Evolutionary conservation across 2,797 vertebrate genomes (phyloP).

Genomic region (Protonibea diacanthus): DNA sequence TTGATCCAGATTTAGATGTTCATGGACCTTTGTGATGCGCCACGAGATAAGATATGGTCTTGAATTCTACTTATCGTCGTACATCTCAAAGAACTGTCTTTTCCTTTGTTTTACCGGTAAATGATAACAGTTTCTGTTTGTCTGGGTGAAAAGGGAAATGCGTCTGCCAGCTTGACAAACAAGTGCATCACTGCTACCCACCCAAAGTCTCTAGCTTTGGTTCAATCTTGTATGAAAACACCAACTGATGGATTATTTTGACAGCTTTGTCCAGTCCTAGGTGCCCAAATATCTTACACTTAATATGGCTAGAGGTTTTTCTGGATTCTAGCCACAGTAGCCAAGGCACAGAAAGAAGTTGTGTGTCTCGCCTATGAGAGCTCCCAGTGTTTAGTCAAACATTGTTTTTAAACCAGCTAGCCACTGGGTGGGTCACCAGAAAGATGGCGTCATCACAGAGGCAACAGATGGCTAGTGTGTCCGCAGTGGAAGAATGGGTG

Average conservation of each 20-base stretch:
- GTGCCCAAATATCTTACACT: not conserved
- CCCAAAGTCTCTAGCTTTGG: not conserved
- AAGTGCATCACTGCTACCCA: not conserved
- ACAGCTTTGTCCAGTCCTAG: too few relatives aligned
- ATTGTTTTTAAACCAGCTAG: conserved; percentile 56
- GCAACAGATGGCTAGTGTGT: conserved; percentile 88
- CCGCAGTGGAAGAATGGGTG: conserved; percentile 80
- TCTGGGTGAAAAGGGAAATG: not conserved
- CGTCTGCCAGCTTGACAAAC: not conserved
- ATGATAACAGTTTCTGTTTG: fast-evolving
- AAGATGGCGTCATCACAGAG: conserved; percentile 86
- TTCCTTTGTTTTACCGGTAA: fast-evolving
- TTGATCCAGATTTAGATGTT: too few relatives aligned
- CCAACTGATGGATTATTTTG: not conserved
- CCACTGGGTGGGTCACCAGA: conserved; percentile 82
- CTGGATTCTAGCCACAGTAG: too few relatives aligned
- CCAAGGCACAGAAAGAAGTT: conserved; percentile 21
- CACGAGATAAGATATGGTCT: too few relatives aligned
- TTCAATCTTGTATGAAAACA: not conserved
- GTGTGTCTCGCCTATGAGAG: conserved; percentile 23
- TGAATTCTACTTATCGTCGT: not conserved
- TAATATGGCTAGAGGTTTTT: too few relatives aligned
- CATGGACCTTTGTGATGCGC: not conserved
- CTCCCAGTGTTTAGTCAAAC: conserved; percentile 53
- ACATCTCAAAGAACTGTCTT: not conserved